Conservation (phyloP, 2,113 vertebrate genomes). For the Catharus fuscescens region DNA sequence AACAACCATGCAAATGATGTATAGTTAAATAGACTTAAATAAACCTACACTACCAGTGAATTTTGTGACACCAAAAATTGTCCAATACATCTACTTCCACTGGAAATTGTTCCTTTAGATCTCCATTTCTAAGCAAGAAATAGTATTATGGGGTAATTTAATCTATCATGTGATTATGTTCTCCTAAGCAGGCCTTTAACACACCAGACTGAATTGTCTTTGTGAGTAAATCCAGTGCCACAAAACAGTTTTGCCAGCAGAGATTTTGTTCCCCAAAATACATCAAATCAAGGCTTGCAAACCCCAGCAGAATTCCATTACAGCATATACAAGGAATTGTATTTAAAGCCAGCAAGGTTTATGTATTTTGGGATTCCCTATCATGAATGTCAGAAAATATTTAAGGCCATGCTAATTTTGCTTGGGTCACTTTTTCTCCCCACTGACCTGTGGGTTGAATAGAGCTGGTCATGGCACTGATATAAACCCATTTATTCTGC, state of each 20-base stretch:
- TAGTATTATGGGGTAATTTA: background rate
- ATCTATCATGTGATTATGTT: background rate
- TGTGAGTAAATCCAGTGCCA: background rate
- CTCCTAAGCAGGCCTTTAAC: background rate
- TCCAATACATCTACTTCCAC: background rate
- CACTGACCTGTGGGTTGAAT: background rate
- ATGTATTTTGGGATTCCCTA: conserved; percentile 6
- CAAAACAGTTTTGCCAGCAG: background rate
- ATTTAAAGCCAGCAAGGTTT: background rate
- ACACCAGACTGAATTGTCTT: background rate
- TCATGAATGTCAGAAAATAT: background rate
- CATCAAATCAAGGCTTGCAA: background rate
- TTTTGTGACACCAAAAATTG: background rate
- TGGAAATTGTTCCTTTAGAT: background rate
- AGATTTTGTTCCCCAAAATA: background rate
- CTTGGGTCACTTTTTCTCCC: conserved; percentile 12
- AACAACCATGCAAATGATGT: background rate
- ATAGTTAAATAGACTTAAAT: background rate
- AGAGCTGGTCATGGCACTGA: background rate
- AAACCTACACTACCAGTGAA: background rate
- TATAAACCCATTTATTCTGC: conserved; percentile 5
- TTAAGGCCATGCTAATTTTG: background rate
- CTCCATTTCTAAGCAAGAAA: background rate
- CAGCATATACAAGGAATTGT: background rate
- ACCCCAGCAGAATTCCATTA: background rate